A percentile compares a stretch with the other conserved stretches of the same genome.
Evolutionary conservation across 2,113 vertebrate species (phyloP).

Genomic region (Oceanodroma tethys): DNA sequence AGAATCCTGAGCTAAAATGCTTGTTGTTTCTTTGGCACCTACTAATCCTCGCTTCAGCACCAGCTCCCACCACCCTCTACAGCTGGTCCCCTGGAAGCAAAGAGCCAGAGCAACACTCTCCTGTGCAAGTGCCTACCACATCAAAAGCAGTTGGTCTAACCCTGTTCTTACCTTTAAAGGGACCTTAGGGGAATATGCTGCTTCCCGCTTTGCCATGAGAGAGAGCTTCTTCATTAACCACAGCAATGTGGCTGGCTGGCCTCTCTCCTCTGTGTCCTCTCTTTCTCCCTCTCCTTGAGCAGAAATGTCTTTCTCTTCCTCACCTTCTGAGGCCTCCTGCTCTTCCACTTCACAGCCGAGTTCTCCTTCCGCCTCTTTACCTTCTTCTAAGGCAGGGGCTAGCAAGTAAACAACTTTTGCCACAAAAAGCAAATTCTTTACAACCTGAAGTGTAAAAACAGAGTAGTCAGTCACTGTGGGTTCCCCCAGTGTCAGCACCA

Average conservation of each 20-base stretch:
- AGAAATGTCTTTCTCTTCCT: background rate
- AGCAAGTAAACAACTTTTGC: constrained; percentile 90
- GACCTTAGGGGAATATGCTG: constrained; percentile 85
- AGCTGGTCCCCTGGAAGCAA: background rate
- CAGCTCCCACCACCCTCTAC: background rate
- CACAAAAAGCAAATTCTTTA: constrained; percentile 94
- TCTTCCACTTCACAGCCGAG: background rate
- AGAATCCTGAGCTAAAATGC: background rate
- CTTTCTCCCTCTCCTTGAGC: background rate
- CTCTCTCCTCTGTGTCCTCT: constrained; percentile 52
- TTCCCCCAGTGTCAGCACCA: background rate
- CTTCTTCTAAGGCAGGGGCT: constrained; percentile 72
- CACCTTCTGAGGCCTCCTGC: background rate
- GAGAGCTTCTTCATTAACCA: constrained; percentile 91
- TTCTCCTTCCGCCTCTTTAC: background rate
- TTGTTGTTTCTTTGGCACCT: background rate
- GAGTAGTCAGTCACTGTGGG: background rate
- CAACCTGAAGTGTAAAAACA: constrained; percentile 74
- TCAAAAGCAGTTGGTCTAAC: background rate
- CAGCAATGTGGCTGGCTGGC: constrained; percentile 77
- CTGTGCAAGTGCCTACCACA: background rate
- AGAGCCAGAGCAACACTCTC: background rate
- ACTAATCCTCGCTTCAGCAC: background rate
- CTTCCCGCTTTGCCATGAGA: constrained; percentile 87
- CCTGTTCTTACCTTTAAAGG: constrained; percentile 81